Conservation (phyloP, 2,888 invertebrate genomes). For the Sarcophaga carnaria region DNA sequence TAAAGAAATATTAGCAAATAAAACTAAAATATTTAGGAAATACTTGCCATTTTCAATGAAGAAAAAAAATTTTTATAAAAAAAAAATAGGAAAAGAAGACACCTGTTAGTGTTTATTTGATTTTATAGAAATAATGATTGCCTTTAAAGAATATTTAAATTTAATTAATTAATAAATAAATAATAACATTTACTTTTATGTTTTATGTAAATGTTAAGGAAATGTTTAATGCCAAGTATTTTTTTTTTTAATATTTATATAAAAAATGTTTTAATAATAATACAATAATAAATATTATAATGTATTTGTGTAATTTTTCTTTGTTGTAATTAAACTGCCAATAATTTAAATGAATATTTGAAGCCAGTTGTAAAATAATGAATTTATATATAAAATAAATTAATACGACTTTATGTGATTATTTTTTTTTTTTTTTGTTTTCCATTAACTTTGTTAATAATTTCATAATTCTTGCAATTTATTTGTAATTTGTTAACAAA, state of each 20-base stretch:
- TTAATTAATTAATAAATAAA: conserved; percentile 26
- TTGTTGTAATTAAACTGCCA: conserved; percentile 76
- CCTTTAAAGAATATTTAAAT: conserved; percentile 1
- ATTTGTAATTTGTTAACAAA: conserved; percentile 33
- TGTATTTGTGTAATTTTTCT: neutral
- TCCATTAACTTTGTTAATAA: conserved; percentile 35
- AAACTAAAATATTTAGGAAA: conserved; percentile 29
- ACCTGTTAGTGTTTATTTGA: conserved; percentile 55
- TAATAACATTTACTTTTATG: conserved; percentile 3
- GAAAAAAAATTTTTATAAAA: neutral
- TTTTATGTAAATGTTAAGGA: neutral
- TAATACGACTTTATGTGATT: conserved; percentile 60
- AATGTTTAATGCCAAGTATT: conserved; percentile 67
- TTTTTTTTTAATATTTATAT: conserved; percentile 38
- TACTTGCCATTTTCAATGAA: conserved; percentile 62
- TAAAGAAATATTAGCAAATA: neutral
- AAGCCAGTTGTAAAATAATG: conserved; percentile 63
- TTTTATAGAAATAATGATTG: conserved; percentile 46
- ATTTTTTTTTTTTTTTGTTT: conserved; percentile 33
- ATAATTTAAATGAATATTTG: conserved; percentile 69
- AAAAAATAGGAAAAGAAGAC: conserved; percentile 22
- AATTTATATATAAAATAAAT: conserved; percentile 29
- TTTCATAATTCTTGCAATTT: conserved; percentile 12
- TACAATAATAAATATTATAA: no score
- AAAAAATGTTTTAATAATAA: conserved; percentile 1